Percentiles rank a stretch among this genome's conserved stretches.
Evolutionary conservation across 2,113 vertebrate genomes (phyloP).

Genomic region (Promerops cafer): DNA sequence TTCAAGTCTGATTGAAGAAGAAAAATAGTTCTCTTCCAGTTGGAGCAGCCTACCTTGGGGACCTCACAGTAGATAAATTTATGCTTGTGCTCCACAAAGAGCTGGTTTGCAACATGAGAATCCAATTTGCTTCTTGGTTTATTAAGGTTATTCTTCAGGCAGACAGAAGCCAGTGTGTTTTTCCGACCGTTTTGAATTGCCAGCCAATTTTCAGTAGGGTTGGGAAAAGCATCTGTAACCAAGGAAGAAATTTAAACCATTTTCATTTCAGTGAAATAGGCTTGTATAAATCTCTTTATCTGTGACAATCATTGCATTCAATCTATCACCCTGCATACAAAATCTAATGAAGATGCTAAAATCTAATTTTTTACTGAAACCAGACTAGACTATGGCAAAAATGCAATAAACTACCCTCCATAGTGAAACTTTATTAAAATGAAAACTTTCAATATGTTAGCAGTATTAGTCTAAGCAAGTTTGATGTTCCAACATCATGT

Average conservation of each 20-base stretch:
- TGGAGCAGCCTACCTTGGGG: slow-evolving; percentile 69
- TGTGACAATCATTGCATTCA: not conserved
- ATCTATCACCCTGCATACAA: not conserved
- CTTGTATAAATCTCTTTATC: not conserved
- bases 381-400: not conserved
- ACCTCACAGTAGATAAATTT: slow-evolving; percentile 68
- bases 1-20: slow-evolving; percentile 31
- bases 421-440: not conserved
- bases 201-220: slow-evolving; percentile 7
- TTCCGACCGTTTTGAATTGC: slow-evolving; percentile 21
- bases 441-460: not conserved
- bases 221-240: not conserved
- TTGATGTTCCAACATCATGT: not conserved
- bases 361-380: not conserved
- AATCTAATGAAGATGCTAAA: not conserved
- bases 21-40: slow-evolving; percentile 66
- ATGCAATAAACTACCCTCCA: not conserved
- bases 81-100: slow-evolving; percentile 61
- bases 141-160: slow-evolving; percentile 10
- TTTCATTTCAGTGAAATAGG: not conserved
- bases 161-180: not conserved
- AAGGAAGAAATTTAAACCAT: not conserved
- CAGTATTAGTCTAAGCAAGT: not conserved
- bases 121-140: not conserved
- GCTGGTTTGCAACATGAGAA: not conserved